Percentiles rank a stretch among this genome's conserved stretches.
These are phyloP conservation scores for Zhuqinia jingwanae DNA, from an alignment of 2,888 invertebrate species.

Conservation along the genomic window DNA sequence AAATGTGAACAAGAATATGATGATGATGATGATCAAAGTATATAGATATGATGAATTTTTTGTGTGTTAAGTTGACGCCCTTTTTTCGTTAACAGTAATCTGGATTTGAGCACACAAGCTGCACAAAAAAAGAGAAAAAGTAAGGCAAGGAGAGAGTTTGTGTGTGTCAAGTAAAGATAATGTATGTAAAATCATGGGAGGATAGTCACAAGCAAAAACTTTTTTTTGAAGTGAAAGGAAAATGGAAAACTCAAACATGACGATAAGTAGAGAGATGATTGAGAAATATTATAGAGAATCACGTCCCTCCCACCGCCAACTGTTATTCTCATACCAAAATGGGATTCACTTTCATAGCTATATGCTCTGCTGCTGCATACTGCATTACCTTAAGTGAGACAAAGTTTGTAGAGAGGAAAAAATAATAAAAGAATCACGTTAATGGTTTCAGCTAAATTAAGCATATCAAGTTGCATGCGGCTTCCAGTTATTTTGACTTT, in stretches of 20 bases:
- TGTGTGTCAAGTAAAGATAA: conserved; percentile 40
- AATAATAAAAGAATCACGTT: conserved; percentile 32
- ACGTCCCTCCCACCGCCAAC: conserved; percentile 9
- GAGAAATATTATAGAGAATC: conserved; percentile 24
- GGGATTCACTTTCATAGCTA: no score
- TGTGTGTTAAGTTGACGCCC: conserved; percentile 40
- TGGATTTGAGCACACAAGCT: not conserved
- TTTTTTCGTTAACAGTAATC: conserved; percentile 15
- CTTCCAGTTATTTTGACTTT: not conserved
- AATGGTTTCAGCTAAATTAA: conserved; percentile 35
- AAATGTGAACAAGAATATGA: no score
- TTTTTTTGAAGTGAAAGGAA: conserved; percentile 41
- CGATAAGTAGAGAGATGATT: not conserved
- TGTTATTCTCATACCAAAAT: conserved; percentile 7
- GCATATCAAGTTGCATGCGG: conserved; percentile 20
- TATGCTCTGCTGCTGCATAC: no score
- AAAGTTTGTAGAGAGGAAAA: not conserved
- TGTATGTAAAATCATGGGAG: conserved; percentile 35
- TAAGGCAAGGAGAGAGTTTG: not conserved
- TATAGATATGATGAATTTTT: no score
- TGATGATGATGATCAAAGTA: no score
- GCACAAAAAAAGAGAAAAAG: no score
- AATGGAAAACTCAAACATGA: conserved; percentile 44
- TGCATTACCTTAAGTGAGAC: not conserved
- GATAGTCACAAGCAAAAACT: not conserved